Evolutionary conservation across 2,113 vertebrate species (phyloP).

Genomic region (Cygnus buccinator): DNA sequence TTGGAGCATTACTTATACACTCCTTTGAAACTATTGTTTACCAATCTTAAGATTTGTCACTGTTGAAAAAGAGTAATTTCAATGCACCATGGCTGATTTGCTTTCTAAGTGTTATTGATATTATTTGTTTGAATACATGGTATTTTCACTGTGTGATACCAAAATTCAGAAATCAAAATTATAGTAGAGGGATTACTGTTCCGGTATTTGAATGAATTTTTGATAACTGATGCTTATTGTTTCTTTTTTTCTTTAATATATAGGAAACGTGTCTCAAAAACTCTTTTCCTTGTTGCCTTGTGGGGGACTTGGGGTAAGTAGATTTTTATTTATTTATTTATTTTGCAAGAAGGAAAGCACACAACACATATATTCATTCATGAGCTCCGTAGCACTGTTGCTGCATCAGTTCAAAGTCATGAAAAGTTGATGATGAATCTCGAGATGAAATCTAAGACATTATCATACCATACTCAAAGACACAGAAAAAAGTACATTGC

Average conservation of each 20-base stretch:
- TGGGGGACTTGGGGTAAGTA: slow-evolving; percentile 84
- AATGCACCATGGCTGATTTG: not conserved
- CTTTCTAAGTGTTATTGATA: not conserved
- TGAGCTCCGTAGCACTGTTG: not conserved
- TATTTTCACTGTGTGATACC: not conserved
- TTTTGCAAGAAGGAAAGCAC: not conserved
- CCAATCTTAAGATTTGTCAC: not conserved
- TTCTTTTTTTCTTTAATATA: slow-evolving; percentile 49
- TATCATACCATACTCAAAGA: not conserved
- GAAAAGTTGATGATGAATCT: not conserved
- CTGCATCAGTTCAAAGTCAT: not conserved
- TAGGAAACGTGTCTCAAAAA: slow-evolving; percentile 77
- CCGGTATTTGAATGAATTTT: not conserved
- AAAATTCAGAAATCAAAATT: not conserved
- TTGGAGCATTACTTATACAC: not conserved
- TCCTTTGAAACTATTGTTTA: not conserved
- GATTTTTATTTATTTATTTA: not conserved
- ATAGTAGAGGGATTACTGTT: not conserved
- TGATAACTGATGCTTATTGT: not conserved
- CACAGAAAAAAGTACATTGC: not conserved
- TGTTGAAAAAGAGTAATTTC: not conserved
- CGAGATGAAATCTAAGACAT: not conserved
- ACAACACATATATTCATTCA: not conserved
- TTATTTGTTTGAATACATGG: not conserved
- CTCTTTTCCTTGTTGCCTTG: slow-evolving; percentile 82